Evolutionary conservation across 2,797 vertebrate species (phyloP).

Genomic region (Pangasius krempfi): DNA sequence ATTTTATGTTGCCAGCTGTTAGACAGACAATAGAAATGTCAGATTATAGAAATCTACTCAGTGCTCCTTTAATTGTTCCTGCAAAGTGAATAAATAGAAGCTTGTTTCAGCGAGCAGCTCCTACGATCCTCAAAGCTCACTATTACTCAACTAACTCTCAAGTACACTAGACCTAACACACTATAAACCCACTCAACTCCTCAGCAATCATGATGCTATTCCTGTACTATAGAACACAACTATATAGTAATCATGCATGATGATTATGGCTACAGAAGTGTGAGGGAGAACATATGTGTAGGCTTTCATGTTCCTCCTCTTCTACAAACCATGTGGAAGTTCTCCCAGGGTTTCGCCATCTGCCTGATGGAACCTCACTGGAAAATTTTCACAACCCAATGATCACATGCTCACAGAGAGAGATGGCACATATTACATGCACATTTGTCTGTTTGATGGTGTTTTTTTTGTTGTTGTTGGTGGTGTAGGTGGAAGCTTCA

Average conservation of each 20-base stretch:
- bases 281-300: constrained; percentile 38
- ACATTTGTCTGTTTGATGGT: constrained; percentile 17
- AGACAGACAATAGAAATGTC: not conserved
- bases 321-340: constrained; percentile 16
- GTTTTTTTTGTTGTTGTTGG: not conserved
- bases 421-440: constrained; percentile 14
- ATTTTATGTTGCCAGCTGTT: not conserved
- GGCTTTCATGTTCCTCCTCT: constrained; percentile 8
- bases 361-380: constrained; percentile 30
- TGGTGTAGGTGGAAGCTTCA: not conserved
- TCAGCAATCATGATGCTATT: constrained; percentile 14
- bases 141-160: not conserved
- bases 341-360: constrained; percentile 38
- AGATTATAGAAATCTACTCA: not conserved
- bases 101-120: too few relatives aligned
- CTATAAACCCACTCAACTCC: constrained; percentile 19
- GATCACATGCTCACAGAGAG: constrained; percentile 22
- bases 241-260: not conserved
- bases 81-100: not conserved
- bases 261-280: constrained; percentile 21
- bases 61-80: not conserved
- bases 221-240: not conserved
- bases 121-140: not conserved
- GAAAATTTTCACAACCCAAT: constrained; percentile 17
- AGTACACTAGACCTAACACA: not conserved